These are phyloP conservation scores for Leptinotarsa tumamoca DNA, from an alignment of 2,888 invertebrate genomes.

Conservation along the genomic window DNA sequence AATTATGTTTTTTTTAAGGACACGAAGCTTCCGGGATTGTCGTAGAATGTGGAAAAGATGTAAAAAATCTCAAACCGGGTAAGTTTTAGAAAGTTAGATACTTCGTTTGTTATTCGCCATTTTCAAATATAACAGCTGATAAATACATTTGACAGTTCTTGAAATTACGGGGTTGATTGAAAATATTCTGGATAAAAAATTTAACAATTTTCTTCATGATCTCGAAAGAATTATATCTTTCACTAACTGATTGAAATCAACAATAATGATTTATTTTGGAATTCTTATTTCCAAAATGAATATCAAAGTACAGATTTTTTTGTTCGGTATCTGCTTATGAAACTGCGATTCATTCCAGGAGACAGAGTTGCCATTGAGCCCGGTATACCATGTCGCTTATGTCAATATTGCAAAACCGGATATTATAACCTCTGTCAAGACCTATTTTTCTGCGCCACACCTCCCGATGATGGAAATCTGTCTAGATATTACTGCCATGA, in stretches of 20 bases:
- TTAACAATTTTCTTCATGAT: too few relatives aligned
- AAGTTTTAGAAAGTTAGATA: slow-evolving; percentile 33
- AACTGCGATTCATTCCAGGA: slow-evolving; percentile 66
- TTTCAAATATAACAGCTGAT: neutral
- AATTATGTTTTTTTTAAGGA: slow-evolving; percentile 78
- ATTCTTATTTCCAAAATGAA: too few relatives aligned
- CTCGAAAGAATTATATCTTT: too few relatives aligned
- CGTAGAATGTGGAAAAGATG: slow-evolving; percentile 78
- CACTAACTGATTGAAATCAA: too few relatives aligned
- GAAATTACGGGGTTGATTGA: too few relatives aligned
- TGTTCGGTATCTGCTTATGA: neutral
- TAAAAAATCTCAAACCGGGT: slow-evolving; percentile 76
- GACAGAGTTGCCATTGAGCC: slow-evolving; percentile 97
- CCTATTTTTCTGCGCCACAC: slow-evolving; percentile 94
- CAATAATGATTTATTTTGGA: too few relatives aligned
- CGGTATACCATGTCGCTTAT: slow-evolving; percentile 88
- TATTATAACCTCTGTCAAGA: slow-evolving; percentile 91
- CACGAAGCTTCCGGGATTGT: slow-evolving; percentile 92
- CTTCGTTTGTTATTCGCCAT: neutral
- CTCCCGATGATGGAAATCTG: slow-evolving; percentile 91
- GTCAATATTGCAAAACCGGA: slow-evolving; percentile 88
- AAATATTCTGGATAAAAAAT: too few relatives aligned
- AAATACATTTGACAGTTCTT: too few relatives aligned
- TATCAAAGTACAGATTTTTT: too few relatives aligned
- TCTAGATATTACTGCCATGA: slow-evolving; percentile 89